Evolutionary conservation across 2,888 invertebrate species (phyloP), one percentile per base, ranked within the genome.

Genomic region (Oscheius sp.): DNA sequence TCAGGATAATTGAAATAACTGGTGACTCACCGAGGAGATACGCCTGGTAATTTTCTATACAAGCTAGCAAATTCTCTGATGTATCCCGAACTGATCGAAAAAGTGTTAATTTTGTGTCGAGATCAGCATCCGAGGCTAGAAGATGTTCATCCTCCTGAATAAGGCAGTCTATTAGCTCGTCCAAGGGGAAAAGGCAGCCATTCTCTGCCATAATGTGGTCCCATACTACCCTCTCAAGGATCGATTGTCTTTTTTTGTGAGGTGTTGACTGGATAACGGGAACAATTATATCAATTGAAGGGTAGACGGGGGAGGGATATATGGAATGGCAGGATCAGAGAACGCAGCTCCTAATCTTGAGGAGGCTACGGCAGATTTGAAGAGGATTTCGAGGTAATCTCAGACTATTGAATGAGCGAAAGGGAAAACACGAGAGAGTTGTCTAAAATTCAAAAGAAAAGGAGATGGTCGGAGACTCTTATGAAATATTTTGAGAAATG

Each of bases 51-150:
- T 88, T 88, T 75, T 91, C 90, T 43, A 91, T 89, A 7, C 89
- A 88, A 52, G 87, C 79, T 59, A 90, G 82, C 69, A 91, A 83
- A 58, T 89, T 89, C 84, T 90, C 89, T 27, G 89, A 89, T 1
- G 90, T 89, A 69, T 85, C 88, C 80, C 90, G 89, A 27, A 91
- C 89, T 0, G 90, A 83, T 56, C 84, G 73, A 76, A 83, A 88
- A 73, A 91, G 90, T 84, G 96, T 96, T 81, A 97, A 91, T 91
- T 99, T 99, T 3, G 97, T 93, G 90, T 99, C 99, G 41, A 99
- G 91, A 88, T 96, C 95, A 0, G 96, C 94, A 90, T 99, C 99
- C 0, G 96, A 96, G 16, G 97, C 93, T 27, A 96, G 93, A 80
- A 99, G 93, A 90, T 95, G 95, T 83, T 96, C 96, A 89, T 99